Evolutionary conservation across 1,140 invertebrate genomes (phyloP).

Genomic region (Tetraneura akinire): DNA sequence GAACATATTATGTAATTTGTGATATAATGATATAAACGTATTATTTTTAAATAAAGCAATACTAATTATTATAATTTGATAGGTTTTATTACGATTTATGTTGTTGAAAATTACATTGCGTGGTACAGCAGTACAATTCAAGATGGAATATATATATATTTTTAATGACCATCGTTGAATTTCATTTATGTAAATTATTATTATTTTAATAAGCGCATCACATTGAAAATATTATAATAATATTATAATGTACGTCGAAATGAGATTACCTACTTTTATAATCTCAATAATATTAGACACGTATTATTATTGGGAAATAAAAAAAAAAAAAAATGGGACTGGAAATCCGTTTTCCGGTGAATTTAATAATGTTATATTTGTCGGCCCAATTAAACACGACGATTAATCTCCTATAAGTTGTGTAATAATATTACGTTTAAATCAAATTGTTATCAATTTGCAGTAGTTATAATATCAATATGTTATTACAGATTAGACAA

Average conservation of each 20-base stretch:
- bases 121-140: not conserved
- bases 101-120: too few species aligned
- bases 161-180: slow-evolving; percentile 39
- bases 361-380: slow-evolving; percentile 31
- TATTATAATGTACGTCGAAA: too few species aligned
- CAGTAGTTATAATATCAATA: slow-evolving; percentile 23
- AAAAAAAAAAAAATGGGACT: not conserved
- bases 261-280: not conserved
- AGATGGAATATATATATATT: slow-evolving; percentile 31
- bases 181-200: not conserved
- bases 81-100: too few species aligned
- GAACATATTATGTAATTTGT: too few species aligned
- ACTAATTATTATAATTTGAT: too few species aligned
- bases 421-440: not conserved
- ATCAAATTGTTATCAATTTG: slow-evolving; percentile 43
- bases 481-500: not conserved
- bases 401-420: too few species aligned
- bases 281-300: not conserved
- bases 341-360: slow-evolving; percentile 26
- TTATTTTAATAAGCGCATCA: not conserved
- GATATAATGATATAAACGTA: too few species aligned
- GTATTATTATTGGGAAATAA: not conserved
- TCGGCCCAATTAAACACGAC: slow-evolving; percentile 39
- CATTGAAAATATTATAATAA: not conserved
- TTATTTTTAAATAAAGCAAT: too few species aligned